Percentiles rank a stretch among this genome's conserved stretches.
phyloP scores from a whole-genome alignment of 1,140 invertebrate genomes.

The Halyomorpha halys region DNA sequence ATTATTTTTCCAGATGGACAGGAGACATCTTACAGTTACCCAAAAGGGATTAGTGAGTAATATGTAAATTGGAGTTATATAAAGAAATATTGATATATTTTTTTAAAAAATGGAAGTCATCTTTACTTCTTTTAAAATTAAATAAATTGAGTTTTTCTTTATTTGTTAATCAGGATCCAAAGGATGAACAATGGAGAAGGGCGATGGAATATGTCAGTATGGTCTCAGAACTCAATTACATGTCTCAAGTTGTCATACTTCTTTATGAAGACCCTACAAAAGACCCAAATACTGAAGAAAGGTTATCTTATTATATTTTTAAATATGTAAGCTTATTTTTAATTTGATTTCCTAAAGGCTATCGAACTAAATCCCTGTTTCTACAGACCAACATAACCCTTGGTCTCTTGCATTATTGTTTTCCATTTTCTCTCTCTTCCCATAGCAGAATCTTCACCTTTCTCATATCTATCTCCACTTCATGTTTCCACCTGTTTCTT shows the following conservation, averaged over 20 bases:
- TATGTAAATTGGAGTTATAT: background rate
- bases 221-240: conserved; percentile 97
- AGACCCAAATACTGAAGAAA: conserved; percentile 75
- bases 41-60: conserved; percentile 10
- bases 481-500: too few relatives aligned
- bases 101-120: too few relatives aligned
- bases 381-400: too few relatives aligned
- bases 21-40: background rate
- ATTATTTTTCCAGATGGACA: background rate
- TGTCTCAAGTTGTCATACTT: conserved; percentile 99
- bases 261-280: conserved; percentile 98
- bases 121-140: too few relatives aligned
- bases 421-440: too few relatives aligned
- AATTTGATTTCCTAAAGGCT: too few relatives aligned
- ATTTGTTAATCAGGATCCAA: conserved; percentile 36
- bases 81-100: too few relatives aligned
- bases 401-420: too few relatives aligned
- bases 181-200: conserved; percentile 94
- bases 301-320: conserved; percentile 34
- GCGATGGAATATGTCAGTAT: conserved; percentile 97
- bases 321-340: too few relatives aligned
- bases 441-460: too few relatives aligned
- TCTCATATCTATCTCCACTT: too few relatives aligned
- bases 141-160: background rate
- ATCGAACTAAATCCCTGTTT: too few relatives aligned